Conservation (phyloP, 2,888 invertebrate species). For the Sminthurinus aureus region DNA sequence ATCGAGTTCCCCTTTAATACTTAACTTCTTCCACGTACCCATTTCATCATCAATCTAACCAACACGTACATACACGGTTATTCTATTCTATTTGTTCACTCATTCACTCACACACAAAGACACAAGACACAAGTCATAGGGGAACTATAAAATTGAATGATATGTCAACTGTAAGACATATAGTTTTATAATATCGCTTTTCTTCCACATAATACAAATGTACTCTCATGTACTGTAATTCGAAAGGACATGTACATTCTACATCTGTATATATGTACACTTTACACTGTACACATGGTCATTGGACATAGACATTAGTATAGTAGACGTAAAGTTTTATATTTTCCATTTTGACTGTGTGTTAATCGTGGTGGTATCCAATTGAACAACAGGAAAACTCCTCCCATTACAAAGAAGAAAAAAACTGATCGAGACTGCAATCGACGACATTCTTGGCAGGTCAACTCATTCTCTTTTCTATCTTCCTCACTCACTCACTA, state of each 20-base stretch:
- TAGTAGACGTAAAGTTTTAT: not conserved
- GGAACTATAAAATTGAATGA: not conserved
- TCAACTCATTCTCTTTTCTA: constrained; percentile 6
- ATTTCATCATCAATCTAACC: too few species aligned
- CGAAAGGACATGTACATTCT: not conserved
- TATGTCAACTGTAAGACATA: not conserved
- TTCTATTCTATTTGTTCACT: too few species aligned
- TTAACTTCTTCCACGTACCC: too few species aligned
- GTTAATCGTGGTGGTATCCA: constrained; percentile 20
- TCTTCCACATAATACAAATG: not conserved
- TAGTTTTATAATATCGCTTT: too few species aligned
- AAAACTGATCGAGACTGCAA: not conserved
- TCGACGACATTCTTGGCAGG: constrained; percentile 18
- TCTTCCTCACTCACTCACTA: not conserved
- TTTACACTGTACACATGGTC: too few species aligned
- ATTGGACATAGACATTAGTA: too few species aligned
- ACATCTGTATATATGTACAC: not conserved
- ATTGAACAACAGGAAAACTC: constrained; percentile 5
- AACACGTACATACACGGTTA: too few species aligned
- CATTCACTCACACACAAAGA: not conserved
- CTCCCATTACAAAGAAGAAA: constrained; percentile 23
- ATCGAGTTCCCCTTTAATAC: too few species aligned
- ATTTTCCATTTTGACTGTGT: not conserved
- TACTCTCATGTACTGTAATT: not conserved
- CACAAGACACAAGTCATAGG: not conserved